Base-by-base conservation (phyloP, 2,113 vertebrate species). In the Theristicus caerulescens region DNA sequence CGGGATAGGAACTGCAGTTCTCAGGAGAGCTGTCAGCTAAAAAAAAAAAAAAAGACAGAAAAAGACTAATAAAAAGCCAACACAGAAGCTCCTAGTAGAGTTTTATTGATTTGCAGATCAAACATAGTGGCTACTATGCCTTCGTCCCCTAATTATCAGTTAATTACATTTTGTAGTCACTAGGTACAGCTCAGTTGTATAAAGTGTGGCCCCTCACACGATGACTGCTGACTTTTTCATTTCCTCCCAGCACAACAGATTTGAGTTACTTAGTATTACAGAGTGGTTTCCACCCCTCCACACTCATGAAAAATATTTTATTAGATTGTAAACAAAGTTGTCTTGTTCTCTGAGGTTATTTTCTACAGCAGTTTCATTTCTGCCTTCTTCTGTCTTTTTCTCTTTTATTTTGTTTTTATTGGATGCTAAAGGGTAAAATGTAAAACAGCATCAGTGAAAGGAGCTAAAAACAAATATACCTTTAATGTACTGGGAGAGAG, bases 381-480 rank as follows among this genome's bases (percentile, higher is more conserved):
- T 64, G 16, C 20, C 72, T 71, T 77, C 69, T 62, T 70, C 70
- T 80, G n/a, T 46, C 62, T 90, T 78, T 94, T 65, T 82, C 69
- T 79, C 82, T 88, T 62, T 96, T 70, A 84, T 96, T 96, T 96
- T 62, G 66, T 85, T 97, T 97, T 92, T 96, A 97, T 96, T 91
- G 72, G 69, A 82, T 80, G 52, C 84, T 96, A 71, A 95, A 90
- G 89, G 87, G 47, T 38, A 93, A 97, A 97, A 95, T 90, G 61
- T 77, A 94, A 95, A 90, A 86, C 64, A 78, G 64, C 36, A 55
- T 62, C 69, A 44, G 10, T 36, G 47, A 77, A 96, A 94, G 36
- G 22, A 94, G 44, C 42, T 61, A 67, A 95, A 96, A 51, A n/a
- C 67, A 24, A 34, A 64, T 36, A 89, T 42, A 73, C 15, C 19